Evolutionary conservation across 2,888 invertebrate species (phyloP).

Genomic region (Polydrusus pterygomalis): DNA sequence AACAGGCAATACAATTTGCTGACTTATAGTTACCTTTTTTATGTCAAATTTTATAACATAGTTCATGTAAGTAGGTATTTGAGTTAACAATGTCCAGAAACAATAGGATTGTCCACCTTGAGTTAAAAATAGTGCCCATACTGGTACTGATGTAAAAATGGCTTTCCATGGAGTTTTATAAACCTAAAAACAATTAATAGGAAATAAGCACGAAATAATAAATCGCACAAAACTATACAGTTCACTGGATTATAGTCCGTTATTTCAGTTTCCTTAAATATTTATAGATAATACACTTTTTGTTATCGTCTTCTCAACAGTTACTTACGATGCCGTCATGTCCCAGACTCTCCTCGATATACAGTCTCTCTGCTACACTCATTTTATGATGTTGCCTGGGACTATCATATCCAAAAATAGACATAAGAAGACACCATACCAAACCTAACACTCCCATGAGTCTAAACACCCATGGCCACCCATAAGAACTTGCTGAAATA

Average conservation of each 20-base stretch:
- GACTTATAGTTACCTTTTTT: constrained; percentile 75
- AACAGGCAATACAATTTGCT: no score
- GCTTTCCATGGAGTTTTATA: constrained; percentile 70
- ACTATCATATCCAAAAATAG: constrained; percentile 75
- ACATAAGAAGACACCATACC: constrained; percentile 76
- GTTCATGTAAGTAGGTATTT: constrained; percentile 87
- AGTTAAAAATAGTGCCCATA: constrained; percentile 82
- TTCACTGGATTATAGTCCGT: no score
- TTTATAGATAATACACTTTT: no score
- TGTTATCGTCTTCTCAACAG: no score
- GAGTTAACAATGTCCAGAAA: constrained; percentile 88
- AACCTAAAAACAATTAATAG: background rate
- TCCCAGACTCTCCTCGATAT: constrained; percentile 75
- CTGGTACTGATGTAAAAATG: constrained; percentile 83
- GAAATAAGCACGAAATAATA: background rate
- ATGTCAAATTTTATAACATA: constrained; percentile 83
- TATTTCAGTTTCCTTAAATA: background rate
- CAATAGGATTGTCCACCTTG: constrained; percentile 87
- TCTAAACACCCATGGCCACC: constrained; percentile 89
- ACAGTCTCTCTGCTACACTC: constrained; percentile 77
- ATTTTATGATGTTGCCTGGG: constrained; percentile 79
- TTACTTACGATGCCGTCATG: constrained; percentile 71
- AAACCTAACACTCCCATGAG: constrained; percentile 79
- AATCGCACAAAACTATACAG: no score
- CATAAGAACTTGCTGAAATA: constrained; percentile 79